phyloP scores from a whole-genome alignment of 2,113 vertebrate genomes.

The Actenoides lindsayi region DNA sequence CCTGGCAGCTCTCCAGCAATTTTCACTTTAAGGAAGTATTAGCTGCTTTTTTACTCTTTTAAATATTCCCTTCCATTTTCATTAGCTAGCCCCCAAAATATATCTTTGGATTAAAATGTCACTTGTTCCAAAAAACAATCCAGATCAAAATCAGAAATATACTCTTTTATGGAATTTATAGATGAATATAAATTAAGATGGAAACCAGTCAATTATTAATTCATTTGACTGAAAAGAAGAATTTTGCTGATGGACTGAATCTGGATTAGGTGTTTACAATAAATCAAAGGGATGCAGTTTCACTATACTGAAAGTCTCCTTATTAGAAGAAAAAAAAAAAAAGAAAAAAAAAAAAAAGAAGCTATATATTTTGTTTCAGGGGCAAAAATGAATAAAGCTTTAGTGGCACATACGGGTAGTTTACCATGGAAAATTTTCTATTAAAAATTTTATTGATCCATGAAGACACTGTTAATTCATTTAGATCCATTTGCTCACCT shows the following conservation, averaged over 20 bases:
- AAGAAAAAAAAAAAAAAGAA: no score
- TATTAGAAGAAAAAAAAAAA: background rate
- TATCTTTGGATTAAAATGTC: background rate
- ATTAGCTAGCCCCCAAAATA: background rate
- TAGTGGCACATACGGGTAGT: background rate
- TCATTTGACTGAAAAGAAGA: background rate
- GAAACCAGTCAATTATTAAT: background rate
- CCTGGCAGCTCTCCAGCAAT: no score
- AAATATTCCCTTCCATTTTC: background rate
- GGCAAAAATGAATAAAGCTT: background rate
- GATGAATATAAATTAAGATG: background rate
- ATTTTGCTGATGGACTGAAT: background rate
- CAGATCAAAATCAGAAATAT: background rate
- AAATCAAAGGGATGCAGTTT: background rate
- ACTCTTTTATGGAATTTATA: background rate
- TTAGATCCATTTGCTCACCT: conserved; percentile 72
- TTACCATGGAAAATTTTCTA: background rate
- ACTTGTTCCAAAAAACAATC: background rate
- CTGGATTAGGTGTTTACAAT: background rate
- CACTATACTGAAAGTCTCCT: background rate
- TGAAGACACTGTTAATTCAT: background rate
- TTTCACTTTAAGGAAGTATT: background rate
- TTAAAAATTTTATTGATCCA: background rate
- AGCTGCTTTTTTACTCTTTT: background rate
- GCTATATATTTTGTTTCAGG: background rate